Percentiles rank a stretch among this genome's conserved stretches.
Evolutionary conservation across 2,113 vertebrate genomes (phyloP).

Genomic region (Psophia crepitans): DNA sequence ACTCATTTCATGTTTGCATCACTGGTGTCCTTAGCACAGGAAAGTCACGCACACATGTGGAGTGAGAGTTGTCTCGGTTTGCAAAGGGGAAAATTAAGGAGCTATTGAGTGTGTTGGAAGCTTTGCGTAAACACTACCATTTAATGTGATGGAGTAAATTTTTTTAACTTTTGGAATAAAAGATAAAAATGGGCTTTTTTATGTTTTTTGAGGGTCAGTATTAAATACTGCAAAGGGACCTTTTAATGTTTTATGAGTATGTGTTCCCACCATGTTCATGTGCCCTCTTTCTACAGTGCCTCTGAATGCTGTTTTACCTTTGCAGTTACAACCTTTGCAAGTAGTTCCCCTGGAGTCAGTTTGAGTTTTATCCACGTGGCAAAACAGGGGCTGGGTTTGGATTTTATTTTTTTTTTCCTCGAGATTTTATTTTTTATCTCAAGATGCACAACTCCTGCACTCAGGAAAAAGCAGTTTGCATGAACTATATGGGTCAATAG

Average conservation of each 20-base stretch:
- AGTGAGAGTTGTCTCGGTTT: neutral
- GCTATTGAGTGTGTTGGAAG: neutral
- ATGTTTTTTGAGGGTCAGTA: neutral
- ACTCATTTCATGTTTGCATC: neutral
- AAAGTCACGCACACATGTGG: rapidly evolving
- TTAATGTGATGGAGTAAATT: neutral
- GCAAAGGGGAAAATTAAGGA: neutral
- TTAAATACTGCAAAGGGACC: neutral
- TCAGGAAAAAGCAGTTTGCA: neutral
- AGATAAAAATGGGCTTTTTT: neutral
- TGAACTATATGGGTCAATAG: neutral
- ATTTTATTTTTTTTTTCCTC: neutral
- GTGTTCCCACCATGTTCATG: neutral
- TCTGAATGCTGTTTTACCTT: neutral
- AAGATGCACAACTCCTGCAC: neutral
- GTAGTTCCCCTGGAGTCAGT: neutral
- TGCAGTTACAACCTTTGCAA: neutral
- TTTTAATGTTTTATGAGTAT: neutral
- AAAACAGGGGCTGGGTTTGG: neutral
- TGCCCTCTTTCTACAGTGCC: neutral
- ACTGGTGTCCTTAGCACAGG: neutral
- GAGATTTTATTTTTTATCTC: neutral
- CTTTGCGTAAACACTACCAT: neutral
- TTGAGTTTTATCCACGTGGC: neutral
- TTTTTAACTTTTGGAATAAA: neutral